Conservation (phyloP, 1,140 invertebrate species). For the Teleogryllus occipitalis region DNA sequence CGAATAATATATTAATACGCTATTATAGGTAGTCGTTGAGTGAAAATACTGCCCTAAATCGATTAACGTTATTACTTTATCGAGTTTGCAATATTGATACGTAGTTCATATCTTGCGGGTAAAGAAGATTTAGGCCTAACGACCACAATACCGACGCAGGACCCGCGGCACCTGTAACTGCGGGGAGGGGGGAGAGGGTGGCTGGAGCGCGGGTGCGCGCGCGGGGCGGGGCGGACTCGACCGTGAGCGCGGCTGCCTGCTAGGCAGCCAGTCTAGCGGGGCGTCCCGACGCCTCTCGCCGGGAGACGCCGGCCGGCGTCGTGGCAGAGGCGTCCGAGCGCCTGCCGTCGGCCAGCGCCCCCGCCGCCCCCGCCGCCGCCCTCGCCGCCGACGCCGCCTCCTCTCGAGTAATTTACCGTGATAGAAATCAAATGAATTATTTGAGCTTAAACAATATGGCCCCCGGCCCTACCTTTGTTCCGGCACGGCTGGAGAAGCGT, state of each 20-base stretch:
- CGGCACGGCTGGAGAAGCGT: background rate
- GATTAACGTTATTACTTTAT: background rate
- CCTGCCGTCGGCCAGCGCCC: background rate
- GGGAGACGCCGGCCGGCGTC: background rate
- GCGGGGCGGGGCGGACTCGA: too few species aligned
- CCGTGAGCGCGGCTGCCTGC: too few species aligned
- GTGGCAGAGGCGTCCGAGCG: background rate
- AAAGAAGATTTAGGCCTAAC: background rate
- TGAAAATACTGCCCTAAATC: background rate
- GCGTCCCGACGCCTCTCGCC: background rate
- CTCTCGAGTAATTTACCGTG: background rate
- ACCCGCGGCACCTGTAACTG: too few species aligned
- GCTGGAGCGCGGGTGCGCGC: too few species aligned
- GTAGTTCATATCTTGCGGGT: background rate
- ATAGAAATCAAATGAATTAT: constrained; percentile 1
- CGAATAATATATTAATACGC: constrained; percentile 2
- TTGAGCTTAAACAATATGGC: background rate
- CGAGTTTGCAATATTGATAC: background rate
- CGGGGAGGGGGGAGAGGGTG: too few species aligned
- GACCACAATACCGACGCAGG: background rate
- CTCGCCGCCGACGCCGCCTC: too few species aligned
- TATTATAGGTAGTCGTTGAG: background rate
- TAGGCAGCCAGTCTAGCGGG: too few species aligned
- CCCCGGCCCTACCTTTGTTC: background rate
- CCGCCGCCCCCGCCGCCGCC: too few species aligned